Evolutionary conservation across 1,140 invertebrate species (phyloP).

Genomic region (Cotesia vestalis): DNA sequence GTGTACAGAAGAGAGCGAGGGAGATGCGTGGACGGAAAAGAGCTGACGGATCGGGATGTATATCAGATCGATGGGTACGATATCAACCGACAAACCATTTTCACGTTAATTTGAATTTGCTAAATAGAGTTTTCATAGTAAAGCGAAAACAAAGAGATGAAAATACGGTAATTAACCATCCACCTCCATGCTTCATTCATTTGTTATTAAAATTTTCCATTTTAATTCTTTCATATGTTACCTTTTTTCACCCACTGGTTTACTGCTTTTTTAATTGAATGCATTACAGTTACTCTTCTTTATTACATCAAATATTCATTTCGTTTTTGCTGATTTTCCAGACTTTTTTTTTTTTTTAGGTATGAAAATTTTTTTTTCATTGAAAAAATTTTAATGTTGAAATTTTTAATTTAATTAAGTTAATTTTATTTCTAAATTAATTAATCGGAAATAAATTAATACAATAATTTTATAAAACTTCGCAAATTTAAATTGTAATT

Average conservation of each 20-base stretch:
- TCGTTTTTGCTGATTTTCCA: neutral
- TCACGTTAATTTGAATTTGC: conserved; percentile 35
- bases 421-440: too few species aligned
- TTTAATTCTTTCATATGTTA: neutral
- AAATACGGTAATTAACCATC: conserved; percentile 31
- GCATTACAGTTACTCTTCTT: too few species aligned
- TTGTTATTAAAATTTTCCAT: conserved; percentile 6
- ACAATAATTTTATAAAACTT: too few species aligned
- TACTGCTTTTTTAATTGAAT: neutral
- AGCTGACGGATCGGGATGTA: too few species aligned
- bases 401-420: too few species aligned
- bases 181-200: neutral
- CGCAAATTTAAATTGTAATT: too few species aligned
- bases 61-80: too few species aligned
- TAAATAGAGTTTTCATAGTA: conserved; percentile 27
- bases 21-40: too few species aligned
- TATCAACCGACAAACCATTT: conserved; percentile 18
- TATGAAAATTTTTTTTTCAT: too few species aligned
- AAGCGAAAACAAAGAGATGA: conserved; percentile 1
- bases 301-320: conserved; percentile 8
- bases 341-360: neutral
- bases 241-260: conserved; percentile 9
- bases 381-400: too few species aligned
- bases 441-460: too few species aligned
- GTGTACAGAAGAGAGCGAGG: too few species aligned